Percentiles rank a stretch among this genome's conserved stretches.
phyloP scores from a whole-genome alignment of 2,113 vertebrate genomes.

The Epinephelus moara region DNA sequence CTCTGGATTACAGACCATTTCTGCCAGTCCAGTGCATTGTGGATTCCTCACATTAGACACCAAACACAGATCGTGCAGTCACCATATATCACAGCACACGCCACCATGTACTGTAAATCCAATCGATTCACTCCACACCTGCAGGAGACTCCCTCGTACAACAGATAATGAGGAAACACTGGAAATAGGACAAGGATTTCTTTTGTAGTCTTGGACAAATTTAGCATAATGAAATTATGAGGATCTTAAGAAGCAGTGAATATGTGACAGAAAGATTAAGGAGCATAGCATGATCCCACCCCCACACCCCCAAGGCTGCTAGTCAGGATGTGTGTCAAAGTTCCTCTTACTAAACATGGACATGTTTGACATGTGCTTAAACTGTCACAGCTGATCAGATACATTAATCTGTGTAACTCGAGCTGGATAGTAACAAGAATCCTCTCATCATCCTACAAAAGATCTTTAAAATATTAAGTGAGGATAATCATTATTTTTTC shows the following conservation, averaged over 20 bases:
- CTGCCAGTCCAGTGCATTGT: constrained; percentile 70
- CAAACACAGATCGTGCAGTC: constrained; percentile 25
- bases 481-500: too few species aligned
- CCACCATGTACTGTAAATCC: constrained; percentile 3
- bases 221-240: constrained; percentile 12
- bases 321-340: constrained; percentile 40
- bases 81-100: constrained; percentile 18
- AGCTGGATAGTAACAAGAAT: constrained; percentile 24
- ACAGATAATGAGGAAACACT: not conserved
- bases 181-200: constrained; percentile 3
- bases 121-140: not conserved
- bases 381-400: constrained; percentile 26
- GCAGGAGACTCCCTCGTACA: not conserved
- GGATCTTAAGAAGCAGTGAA: constrained; percentile 17
- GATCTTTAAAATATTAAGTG: not conserved
- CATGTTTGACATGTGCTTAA: constrained; percentile 57
- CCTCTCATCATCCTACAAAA: not conserved
- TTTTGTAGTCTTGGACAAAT: constrained; percentile 14
- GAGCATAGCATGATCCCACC: constrained; percentile 13
- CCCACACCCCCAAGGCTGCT: not conserved
- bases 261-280: constrained; percentile 59
- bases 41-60: constrained; percentile 58
- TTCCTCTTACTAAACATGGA: constrained; percentile 28
- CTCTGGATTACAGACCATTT: constrained; percentile 81
- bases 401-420: constrained; percentile 38